Conservation (phyloP, 2,888 invertebrate genomes). For the Machimus atricapillus region DNA sequence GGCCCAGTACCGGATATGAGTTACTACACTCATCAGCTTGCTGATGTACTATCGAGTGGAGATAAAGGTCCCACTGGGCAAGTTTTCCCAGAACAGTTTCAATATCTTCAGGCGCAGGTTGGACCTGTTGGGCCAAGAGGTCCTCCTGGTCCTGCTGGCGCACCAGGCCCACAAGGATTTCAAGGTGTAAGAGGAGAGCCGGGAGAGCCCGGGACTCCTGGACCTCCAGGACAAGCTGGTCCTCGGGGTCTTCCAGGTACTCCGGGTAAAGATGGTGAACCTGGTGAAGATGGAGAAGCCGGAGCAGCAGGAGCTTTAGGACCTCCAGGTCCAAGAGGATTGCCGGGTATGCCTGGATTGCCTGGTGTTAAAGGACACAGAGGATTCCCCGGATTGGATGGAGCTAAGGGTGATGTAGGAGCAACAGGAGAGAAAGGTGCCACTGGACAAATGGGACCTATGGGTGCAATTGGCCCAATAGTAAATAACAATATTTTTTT, state of each 20-base stretch:
- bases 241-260: conserved; percentile 75
- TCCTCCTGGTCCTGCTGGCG: conserved; percentile 70
- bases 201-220: conserved; percentile 77
- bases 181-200: conserved; percentile 82
- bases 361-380: conserved; percentile 85
- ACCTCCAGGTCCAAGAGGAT: conserved; percentile 76
- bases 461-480: conserved; percentile 71
- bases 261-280: conserved; percentile 76
- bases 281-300: conserved; percentile 82
- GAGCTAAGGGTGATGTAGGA: conserved; percentile 83
- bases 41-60: conserved; percentile 71
- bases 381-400: conserved; percentile 81
- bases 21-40: conserved; percentile 76
- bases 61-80: conserved; percentile 78
- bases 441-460: conserved; percentile 73
- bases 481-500: conserved; percentile 48
- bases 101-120: conserved; percentile 80
- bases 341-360: conserved; percentile 76
- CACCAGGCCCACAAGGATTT: conserved; percentile 79
- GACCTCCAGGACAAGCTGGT: conserved; percentile 75
- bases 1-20: conserved; percentile 64
- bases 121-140: conserved; percentile 84
- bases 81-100: conserved; percentile 70
- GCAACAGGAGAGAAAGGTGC: conserved; percentile 77
- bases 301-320: conserved; percentile 77